Evolutionary conservation across 2,888 invertebrate genomes (phyloP), one percentile per base, ranked within the genome.

Genomic region (Nemoura dubitans): DNA sequence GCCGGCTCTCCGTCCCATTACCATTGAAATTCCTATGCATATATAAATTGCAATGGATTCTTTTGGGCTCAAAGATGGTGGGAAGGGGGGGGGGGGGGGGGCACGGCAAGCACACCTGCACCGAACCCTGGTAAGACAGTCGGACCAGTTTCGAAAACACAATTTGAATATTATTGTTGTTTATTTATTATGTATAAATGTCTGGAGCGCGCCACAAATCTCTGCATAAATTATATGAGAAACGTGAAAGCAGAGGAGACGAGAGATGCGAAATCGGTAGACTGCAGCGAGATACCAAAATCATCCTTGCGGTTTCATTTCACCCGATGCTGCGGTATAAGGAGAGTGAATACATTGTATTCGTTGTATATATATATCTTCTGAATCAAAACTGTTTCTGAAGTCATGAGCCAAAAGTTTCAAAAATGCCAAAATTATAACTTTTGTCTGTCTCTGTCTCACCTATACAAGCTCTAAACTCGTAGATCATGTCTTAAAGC

Each of bases 11-110:
- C 59, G 14, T 59, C 16, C 59, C 21, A 59, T 59, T 59, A 59
- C 59, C 59, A 59, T 59, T 59, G 59, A 59, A 59, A 59, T 59
- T 59, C 59, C 59, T 59, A 59, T 59, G 59, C 59, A 59, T 59
- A 59, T 59, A 59, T 59, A 59, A 59, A 59, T 59, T 59, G 59
- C 59, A 59, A 59, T 59, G 59, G 59, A 59, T 59, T 59, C 59
- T 59, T 59, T 59, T 59, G 16, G 59, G 59, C 59, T 3, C 59
- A 21, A 59, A 59, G 59, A 21, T 3, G 16, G 36, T 3, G 36
- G 36, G 36, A 10, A 10, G 36, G 36, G 36, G 36, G 36, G 36
- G 36, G 36, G 36, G 36, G 36, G 21, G 21, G 59, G 16, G 59
- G 16, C 14, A 59, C 59, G 59, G 6, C 21, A 14, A 21, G 59